Evolutionary conservation across 2,888 invertebrate species (phyloP).

Genomic region (Tinea semifulvella): DNA sequence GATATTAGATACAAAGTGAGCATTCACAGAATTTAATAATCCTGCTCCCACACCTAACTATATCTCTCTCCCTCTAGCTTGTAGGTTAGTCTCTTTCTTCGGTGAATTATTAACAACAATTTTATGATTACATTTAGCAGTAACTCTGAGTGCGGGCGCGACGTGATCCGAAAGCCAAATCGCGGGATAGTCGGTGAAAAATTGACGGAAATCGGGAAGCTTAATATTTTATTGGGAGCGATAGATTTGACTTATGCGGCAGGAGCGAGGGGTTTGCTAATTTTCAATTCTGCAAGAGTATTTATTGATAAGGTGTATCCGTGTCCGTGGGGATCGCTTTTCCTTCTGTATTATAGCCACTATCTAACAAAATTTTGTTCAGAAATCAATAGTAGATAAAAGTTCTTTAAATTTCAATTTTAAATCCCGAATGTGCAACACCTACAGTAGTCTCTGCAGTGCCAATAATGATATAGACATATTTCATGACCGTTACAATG

Average conservation of each 20-base stretch:
- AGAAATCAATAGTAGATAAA: too few species aligned
- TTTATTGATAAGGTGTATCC: constrained; percentile 48
- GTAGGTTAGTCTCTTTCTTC: constrained; percentile 1
- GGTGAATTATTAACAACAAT: constrained; percentile 65
- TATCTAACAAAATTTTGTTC: too few species aligned
- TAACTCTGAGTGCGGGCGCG: constrained; percentile 49
- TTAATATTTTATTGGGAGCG: constrained; percentile 64
- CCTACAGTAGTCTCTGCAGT: too few species aligned
- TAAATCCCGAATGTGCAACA: too few species aligned
- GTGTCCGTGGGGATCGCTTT: not conserved
- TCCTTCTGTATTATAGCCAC: too few species aligned
- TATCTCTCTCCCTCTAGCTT: constrained; percentile 29
- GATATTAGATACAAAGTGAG: constrained; percentile 66
- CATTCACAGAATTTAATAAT: constrained; percentile 67
- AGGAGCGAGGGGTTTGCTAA: constrained; percentile 40
- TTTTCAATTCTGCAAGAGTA: constrained; percentile 63
- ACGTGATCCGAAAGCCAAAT: constrained; percentile 56
- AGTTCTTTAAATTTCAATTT: too few species aligned
- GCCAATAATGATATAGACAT: too few species aligned
- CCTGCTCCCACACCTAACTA: constrained; percentile 39
- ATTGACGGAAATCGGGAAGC: constrained; percentile 54
- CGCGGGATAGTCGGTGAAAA: constrained; percentile 40
- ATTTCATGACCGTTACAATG: too few species aligned
- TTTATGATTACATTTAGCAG: constrained; percentile 64
- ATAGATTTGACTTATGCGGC: constrained; percentile 60